These are phyloP conservation scores for Drosophila prostipennis DNA, from an alignment of 2,888 invertebrate species.

Conservation along the genomic window DNA sequence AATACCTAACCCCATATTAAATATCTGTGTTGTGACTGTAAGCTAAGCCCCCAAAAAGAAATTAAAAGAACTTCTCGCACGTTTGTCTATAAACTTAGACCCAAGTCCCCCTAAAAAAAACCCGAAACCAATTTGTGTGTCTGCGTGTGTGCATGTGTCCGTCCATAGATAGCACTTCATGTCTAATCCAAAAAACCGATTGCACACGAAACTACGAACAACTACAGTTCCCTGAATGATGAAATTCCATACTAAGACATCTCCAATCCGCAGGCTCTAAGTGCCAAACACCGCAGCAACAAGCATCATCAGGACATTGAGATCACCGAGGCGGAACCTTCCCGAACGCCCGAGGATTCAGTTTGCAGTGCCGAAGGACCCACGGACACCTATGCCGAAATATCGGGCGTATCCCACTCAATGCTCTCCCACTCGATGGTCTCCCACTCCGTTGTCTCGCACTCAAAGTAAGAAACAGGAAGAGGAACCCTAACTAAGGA, in stretches of 20 bases:
- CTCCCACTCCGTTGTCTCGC: conserved; percentile 81
- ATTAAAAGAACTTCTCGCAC: conserved; percentile 52
- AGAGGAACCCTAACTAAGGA: conserved; percentile 15
- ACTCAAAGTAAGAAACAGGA: conserved; percentile 64
- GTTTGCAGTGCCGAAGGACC: conserved; percentile 95
- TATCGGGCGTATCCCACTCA: conserved; percentile 84
- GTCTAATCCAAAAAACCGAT: conserved; percentile 24
- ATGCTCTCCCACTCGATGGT: conserved; percentile 83
- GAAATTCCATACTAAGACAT: neutral
- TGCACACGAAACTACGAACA: conserved; percentile 11
- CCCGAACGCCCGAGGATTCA: conserved; percentile 95
- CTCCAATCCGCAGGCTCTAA: conserved; percentile 87
- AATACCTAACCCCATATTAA: conserved; percentile 10
- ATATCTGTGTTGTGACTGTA: conserved; percentile 48
- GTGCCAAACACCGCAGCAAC: conserved; percentile 88
- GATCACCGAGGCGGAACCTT: conserved; percentile 91
- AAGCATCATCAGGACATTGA: conserved; percentile 87
- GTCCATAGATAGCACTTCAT: conserved; percentile 43
- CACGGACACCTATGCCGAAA: conserved; percentile 85
- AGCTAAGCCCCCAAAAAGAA: conserved; percentile 41
- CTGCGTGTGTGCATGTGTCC: conserved; percentile 42
- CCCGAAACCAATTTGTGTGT: conserved; percentile 17
- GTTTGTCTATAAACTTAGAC: conserved; percentile 62
- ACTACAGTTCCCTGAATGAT: conserved; percentile 1
- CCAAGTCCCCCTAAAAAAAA: conserved; percentile 26